Conservation (phyloP, 2,888 invertebrate species). For the Andrena praecox region DNA sequence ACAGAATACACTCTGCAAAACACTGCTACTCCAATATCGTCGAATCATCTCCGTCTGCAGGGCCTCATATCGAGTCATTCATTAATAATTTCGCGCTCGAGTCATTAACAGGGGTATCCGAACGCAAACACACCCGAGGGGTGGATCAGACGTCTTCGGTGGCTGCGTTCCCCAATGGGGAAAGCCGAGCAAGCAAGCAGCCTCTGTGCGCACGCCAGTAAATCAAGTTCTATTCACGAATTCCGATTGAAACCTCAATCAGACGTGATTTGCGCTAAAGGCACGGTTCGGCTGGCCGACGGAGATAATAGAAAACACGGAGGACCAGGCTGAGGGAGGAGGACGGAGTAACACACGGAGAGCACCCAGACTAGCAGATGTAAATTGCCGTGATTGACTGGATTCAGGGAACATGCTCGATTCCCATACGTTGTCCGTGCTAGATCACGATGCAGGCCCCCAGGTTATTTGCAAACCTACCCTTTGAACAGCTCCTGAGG, state of each 20-base stretch:
- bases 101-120: constrained; percentile 46
- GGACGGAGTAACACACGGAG: constrained; percentile 14
- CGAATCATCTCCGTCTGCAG: not conserved
- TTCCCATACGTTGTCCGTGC: constrained; percentile 50
- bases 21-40: not conserved
- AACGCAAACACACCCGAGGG: not conserved
- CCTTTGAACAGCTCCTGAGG: not conserved
- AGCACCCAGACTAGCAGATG: constrained; percentile 69
- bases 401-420: constrained; percentile 72
- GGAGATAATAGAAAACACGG: constrained; percentile 67
- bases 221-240: constrained; percentile 82
- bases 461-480: constrained; percentile 44
- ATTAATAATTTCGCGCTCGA: constrained; percentile 46
- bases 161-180: constrained; percentile 9
- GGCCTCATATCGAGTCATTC: not conserved
- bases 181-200: constrained; percentile 22
- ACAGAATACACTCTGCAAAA: not conserved
- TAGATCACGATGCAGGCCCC: constrained; percentile 17
- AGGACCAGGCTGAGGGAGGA: constrained; percentile 18
- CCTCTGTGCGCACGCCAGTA: constrained; percentile 63
- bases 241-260: constrained; percentile 79
- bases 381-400: constrained; percentile 79
- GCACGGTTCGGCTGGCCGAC: constrained; percentile 68
- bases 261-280: constrained; percentile 79
- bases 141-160: constrained; percentile 38